These are phyloP conservation scores for Pandemis cinnamomeana DNA, from an alignment of 2,888 invertebrate genomes.

Conservation along the genomic window DNA sequence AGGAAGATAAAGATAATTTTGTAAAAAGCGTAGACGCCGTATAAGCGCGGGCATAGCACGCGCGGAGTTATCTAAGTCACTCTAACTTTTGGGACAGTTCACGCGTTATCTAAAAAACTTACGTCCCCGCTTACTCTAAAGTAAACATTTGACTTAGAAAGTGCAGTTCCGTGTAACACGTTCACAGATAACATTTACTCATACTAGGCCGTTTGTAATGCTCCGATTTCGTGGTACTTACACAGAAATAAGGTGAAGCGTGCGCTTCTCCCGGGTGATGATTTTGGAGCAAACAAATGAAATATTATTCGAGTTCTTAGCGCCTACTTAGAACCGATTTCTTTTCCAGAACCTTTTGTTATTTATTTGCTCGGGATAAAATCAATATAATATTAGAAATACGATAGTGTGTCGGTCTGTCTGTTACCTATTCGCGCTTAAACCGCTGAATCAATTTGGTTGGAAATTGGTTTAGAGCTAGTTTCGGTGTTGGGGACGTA, in stretches of 20 bases:
- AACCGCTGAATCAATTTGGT: no score
- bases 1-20: conserved; percentile 69
- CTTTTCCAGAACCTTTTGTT: not conserved
- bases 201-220: conserved; percentile 69
- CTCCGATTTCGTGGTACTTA: conserved; percentile 71
- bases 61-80: conserved; percentile 60
- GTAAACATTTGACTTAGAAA: conserved; percentile 83
- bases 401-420: no score
- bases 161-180: conserved; percentile 82
- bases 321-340: conserved; percentile 23
- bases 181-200: conserved; percentile 72
- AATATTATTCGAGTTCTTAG: conserved; percentile 26
- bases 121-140: conserved; percentile 74
- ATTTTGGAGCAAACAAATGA: conserved; percentile 62
- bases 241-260: conserved; percentile 56
- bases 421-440: no score
- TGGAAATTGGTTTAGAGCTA: no score
- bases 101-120: conserved; percentile 74
- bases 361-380: not conserved
- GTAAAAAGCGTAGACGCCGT: conserved; percentile 66
- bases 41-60: conserved; percentile 62
- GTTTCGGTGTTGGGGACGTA: no score
- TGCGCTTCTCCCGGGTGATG: conserved; percentile 50
- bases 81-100: conserved; percentile 70
- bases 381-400: no score